Conservation (phyloP, 2,797 vertebrate species). For the Sebastes diaconus region DNA sequence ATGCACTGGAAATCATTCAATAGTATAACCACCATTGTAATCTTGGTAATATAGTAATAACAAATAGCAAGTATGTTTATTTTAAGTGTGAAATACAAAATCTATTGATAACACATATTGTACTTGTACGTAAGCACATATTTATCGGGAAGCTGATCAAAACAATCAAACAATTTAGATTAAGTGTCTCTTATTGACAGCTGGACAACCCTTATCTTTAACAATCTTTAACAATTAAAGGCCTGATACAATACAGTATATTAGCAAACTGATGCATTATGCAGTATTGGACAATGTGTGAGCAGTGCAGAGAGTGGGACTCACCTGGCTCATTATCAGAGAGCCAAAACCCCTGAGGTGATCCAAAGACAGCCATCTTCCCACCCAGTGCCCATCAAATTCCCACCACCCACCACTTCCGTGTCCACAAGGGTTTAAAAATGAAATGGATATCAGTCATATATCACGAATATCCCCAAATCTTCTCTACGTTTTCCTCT, state of each 20-base stretch:
- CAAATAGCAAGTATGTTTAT: not conserved
- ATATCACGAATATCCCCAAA: not conserved
- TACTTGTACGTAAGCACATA: not conserved
- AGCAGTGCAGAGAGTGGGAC: not conserved
- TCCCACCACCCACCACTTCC: conserved; percentile 16
- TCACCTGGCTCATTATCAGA: conserved; percentile 25
- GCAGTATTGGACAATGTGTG: not conserved
- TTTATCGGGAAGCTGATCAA: not conserved
- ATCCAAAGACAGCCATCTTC: conserved; percentile 15
- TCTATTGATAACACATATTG: not conserved
- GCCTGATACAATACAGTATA: not conserved
- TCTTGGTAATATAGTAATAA: not conserved
- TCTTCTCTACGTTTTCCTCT: not conserved
- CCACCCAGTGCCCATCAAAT: not conserved
- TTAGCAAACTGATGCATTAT: not conserved
- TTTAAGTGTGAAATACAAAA: not conserved
- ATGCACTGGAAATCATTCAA: not conserved
- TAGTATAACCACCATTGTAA: not conserved
- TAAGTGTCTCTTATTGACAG: not conserved
- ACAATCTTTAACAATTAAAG: not conserved
- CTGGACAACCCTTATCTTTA: not conserved
- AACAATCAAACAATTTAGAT: not conserved
- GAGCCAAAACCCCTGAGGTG: conserved; percentile 25
- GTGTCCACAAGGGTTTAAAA: conserved; percentile 8
- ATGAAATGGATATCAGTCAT: not conserved